Evolutionary conservation across 2,888 invertebrate genomes (phyloP).

Genomic region (Altica lythri): DNA sequence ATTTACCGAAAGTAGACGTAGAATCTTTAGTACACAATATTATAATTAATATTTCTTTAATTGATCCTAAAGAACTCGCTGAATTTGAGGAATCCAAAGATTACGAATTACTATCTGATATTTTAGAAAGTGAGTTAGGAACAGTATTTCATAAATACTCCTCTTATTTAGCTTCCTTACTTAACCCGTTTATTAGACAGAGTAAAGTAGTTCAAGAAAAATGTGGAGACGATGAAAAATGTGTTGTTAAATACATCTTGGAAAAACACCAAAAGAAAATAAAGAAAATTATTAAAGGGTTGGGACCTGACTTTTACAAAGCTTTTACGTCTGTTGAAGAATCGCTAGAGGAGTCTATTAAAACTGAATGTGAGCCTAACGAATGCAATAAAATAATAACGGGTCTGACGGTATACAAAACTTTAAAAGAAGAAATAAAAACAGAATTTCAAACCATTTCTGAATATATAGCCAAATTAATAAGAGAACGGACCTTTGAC

Average conservation of each 20-base stretch:
- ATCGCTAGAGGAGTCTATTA: neutral
- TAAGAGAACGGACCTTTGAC: neutral
- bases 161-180: neutral
- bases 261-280: conserved; percentile 2
- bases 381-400: conserved; percentile 25
- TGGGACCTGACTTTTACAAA: conserved; percentile 14
- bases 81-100: conserved; percentile 18
- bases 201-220: conserved; percentile 10
- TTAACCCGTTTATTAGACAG: conserved; percentile 19
- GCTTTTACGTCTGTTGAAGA: neutral
- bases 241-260: conserved; percentile 11
- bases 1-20: neutral
- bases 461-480: neutral
- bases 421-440: neutral
- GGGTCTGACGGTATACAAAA: neutral
- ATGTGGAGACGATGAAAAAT: conserved; percentile 13
- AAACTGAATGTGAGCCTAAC: conserved; percentile 4
- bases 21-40: neutral
- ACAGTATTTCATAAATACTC: neutral
- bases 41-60: neutral
- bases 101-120: conserved; percentile 2
- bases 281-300: neutral
- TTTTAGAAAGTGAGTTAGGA: conserved; percentile 2
- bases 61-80: neutral
- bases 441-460: neutral